Percentiles rank a stretch among this genome's conserved stretches.
phyloP scores from a whole-genome alignment of 2,888 invertebrate genomes.

The Tenthredo mesomela region DNA sequence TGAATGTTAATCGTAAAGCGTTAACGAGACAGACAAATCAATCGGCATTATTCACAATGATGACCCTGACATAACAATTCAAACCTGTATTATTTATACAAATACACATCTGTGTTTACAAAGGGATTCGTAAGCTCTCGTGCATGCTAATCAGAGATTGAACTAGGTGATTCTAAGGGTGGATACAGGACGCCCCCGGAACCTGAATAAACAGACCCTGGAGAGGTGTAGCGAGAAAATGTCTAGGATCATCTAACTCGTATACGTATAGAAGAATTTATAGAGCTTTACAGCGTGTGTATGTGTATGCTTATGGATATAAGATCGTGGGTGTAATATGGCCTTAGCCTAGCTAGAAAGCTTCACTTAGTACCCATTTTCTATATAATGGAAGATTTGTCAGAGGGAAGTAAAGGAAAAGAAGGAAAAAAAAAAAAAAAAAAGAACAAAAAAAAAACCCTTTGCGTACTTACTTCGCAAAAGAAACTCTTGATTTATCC shows the following conservation, averaged over 20 bases:
- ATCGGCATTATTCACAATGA: neutral
- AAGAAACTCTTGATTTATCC: conserved; percentile 35
- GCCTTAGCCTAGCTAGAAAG: neutral
- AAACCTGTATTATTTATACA: neutral
- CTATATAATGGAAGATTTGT: neutral
- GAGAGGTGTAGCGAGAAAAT: neutral
- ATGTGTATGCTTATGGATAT: neutral
- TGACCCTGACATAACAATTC: neutral
- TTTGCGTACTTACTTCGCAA: neutral
- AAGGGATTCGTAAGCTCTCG: neutral
- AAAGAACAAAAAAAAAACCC: neutral
- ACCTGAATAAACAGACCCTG: neutral
- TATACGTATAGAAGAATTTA: neutral
- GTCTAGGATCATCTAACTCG: neutral
- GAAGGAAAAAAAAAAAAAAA: neutral
- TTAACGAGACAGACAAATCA: neutral
- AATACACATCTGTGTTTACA: neutral
- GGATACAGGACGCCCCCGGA: neutral
- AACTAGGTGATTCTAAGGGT: neutral
- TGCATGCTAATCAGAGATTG: conserved; percentile 18
- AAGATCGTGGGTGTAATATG: neutral
- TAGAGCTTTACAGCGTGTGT: neutral
- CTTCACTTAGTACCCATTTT: conserved; percentile 1
- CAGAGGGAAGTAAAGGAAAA: neutral
- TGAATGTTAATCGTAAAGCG: neutral